Evolutionary conservation across 2,888 invertebrate genomes (phyloP).

Genomic region (Mythimna ferrago): DNA sequence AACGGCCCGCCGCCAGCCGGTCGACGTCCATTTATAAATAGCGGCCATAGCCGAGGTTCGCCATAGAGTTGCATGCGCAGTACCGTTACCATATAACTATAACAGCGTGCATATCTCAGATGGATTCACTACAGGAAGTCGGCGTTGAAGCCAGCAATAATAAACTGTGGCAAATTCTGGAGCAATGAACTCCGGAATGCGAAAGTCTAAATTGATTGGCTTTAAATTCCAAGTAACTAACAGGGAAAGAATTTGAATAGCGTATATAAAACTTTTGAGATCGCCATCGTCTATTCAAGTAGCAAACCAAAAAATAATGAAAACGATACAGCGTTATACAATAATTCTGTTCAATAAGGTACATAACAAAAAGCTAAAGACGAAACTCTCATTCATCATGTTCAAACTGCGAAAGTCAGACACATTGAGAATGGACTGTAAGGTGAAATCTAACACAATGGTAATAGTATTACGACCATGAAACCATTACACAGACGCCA

Average conservation of each 20-base stretch:
- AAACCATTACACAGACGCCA: constrained; percentile 65
- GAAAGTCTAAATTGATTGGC: constrained; percentile 31
- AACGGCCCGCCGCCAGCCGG: constrained; percentile 76
- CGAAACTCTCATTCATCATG: constrained; percentile 33
- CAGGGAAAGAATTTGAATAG: constrained; percentile 17
- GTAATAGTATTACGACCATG: constrained; percentile 63
- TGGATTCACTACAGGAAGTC: constrained; percentile 51
- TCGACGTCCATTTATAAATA: constrained; percentile 83
- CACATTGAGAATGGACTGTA: constrained; percentile 48
- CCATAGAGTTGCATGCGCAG: constrained; percentile 74
- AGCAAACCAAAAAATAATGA: background rate
- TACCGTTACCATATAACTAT: constrained; percentile 73
- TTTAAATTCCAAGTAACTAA: constrained; percentile 3
- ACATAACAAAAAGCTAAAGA: constrained; percentile 15
- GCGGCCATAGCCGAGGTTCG: constrained; percentile 68
- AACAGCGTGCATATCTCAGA: constrained; percentile 49
- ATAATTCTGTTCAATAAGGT: background rate
- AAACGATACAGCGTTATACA: constrained; percentile 4
- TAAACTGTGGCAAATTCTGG: constrained; percentile 40
- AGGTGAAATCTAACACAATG: constrained; percentile 67
- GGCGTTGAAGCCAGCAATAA: constrained; percentile 24
- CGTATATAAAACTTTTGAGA: constrained; percentile 3
- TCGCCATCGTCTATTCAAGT: background rate
- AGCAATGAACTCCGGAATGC: constrained; percentile 39
- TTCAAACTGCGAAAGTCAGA: constrained; percentile 55